Evolutionary conservation across 2,113 vertebrate genomes (phyloP), one percentile per base, ranked within the genome.

Genomic region (Haemorhous mexicanus): DNA sequence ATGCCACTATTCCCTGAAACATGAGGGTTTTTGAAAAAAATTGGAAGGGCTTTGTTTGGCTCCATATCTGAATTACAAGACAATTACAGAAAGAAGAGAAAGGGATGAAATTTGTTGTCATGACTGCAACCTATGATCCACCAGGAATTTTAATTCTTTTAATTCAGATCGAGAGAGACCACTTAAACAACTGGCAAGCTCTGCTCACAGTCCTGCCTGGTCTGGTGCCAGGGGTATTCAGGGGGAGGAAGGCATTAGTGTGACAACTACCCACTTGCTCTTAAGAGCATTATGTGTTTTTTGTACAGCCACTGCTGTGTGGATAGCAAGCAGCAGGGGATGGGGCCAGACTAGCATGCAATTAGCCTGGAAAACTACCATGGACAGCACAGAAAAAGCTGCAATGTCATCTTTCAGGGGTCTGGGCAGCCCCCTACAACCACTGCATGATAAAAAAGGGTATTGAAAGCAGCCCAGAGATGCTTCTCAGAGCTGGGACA

Each of bases 131-230:
- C 53, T 91, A 58, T 87, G 92, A 94, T 79, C 73, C 69, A 77
- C 37, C 19, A 84, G 86, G 87, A 83, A 95, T 95, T 96, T 94
- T 30, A 93, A 79, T 97, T 95, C 35, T 93, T 88, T 74, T 77
- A 89, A 84, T 68, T 85, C 47, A 89, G 55, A 53, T 26, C 0
- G 0, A 92, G 49, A 59, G 87, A 94, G 83, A 91, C 39, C 53
- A 81, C 68, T 91, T 89, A 82, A 86, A 62, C 79, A 93, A 69
- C 35, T 47, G 63, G 82, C 68, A 95, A 72, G 47, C 26, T 64
- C 62, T 55, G 64, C 62, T 79, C 20, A 2, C 13, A 33, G 43
- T 70, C 52, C 66, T 86, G 41, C 52, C 87, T 84, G 56, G 44
- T 53, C 49, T 91, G 43, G 35, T 72, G 52, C 47, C 70, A 91